Base-by-base conservation (phyloP, 1,140 invertebrate species). In the Drosophila asahinai region DNA sequence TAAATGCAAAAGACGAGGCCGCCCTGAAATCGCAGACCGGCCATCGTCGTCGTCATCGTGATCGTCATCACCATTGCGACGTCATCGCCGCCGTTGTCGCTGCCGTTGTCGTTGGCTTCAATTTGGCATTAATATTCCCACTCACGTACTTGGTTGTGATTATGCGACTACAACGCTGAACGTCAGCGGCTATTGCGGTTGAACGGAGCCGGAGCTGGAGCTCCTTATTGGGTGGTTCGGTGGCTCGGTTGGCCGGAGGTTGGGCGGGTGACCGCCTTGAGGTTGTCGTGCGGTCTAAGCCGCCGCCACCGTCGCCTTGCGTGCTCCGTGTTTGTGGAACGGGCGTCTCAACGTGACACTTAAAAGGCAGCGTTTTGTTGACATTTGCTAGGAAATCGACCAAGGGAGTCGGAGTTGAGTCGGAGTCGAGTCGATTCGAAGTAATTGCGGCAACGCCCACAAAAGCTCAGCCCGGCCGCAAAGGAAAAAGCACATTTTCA, bases 101-200 rank as follows among this genome's bases (percentile, higher is more conserved):
- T 61, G 36, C 14, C 52, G 54, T 75, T 67, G 83, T 86, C 75
- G 78, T 76, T 79, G 78, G 83, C 86, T 84, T 92, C 91, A 92
- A 92, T 86, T 91, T 91, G 71, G 79, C 83, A 92, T 92, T 92
- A 91, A 92, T 83, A 92, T 91, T 92, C 91, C 91, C 80, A 91
- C 87, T 92, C 91, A 92, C 91, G 91, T 89, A 91, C 83, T 83
- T 86, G 81, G 84, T 82, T 92, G 91, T 92, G 91, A 92, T 92
- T 92, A 91, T 91, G 83, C 83, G 80, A 90, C 86, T 79, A 89
- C 81, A 83, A 90, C 71, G 76, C 74, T 62, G 64, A 70, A 74
- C 73, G 70, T 71, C 76, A 89, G 71, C 65, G 75, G 81, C 78
- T 80, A 79, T 64, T 86, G 86, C 68, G 86, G 86, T 86, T 80